Evolutionary conservation across 2,113 vertebrate genomes (phyloP).

Genomic region (Pimephales promelas): DNA sequence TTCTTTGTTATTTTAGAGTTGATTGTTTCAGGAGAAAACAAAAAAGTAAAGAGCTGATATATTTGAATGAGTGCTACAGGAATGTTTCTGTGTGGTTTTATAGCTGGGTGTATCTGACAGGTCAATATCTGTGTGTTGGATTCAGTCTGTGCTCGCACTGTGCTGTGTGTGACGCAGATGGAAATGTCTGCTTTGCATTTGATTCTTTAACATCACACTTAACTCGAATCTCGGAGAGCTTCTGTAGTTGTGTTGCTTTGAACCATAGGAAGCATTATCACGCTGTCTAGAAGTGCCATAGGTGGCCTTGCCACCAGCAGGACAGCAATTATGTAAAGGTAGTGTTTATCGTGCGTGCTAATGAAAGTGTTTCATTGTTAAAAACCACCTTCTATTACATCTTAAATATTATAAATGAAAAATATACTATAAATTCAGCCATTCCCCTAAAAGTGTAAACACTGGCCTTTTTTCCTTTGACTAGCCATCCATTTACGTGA

Average conservation of each 20-base stretch:
- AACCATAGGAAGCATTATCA: background rate
- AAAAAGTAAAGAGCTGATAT: background rate
- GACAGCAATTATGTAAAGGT: background rate
- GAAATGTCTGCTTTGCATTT: slow-evolving; percentile 45
- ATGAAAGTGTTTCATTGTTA: background rate
- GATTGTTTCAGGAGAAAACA: background rate
- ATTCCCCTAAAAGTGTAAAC: background rate
- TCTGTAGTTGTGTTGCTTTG: background rate
- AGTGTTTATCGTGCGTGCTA: background rate
- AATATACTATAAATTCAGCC: background rate
- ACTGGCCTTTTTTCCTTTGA: background rate
- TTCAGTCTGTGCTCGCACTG: background rate
- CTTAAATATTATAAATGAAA: background rate
- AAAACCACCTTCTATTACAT: background rate
- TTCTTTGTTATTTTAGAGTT: background rate
- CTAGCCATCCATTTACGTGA: too few relatives aligned
- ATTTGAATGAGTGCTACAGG: background rate
- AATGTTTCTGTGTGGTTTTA: slow-evolving; percentile 11
- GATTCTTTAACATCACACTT: background rate
- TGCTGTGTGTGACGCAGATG: slow-evolving; percentile 17
- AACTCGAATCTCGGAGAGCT: background rate
- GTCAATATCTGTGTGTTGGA: background rate
- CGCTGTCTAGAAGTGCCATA: background rate
- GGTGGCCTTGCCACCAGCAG: background rate
- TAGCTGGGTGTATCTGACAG: background rate